These are phyloP conservation scores for Athrips mouffetella DNA, from an alignment of 2,888 invertebrate species.

Conservation along the genomic window DNA sequence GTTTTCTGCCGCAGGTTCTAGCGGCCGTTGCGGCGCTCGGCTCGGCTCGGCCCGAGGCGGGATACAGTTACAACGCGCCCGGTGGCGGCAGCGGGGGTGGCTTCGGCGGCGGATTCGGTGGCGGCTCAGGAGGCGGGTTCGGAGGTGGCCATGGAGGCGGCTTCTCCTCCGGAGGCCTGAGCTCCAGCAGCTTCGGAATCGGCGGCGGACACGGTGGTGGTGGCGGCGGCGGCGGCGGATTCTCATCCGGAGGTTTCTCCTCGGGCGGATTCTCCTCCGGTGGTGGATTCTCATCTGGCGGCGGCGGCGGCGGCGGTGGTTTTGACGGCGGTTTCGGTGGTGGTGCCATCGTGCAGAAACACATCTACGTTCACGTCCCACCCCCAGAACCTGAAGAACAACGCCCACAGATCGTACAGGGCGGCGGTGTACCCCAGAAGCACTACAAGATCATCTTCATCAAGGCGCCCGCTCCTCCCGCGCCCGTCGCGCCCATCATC, in stretches of 20 bases:
- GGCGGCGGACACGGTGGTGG: slow-evolving; percentile 37
- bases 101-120: slow-evolving; percentile 41
- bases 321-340: slow-evolving; percentile 57
- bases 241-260: slow-evolving; percentile 35
- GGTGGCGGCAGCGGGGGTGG: slow-evolving; percentile 56
- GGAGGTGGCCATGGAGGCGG: slow-evolving; percentile 50
- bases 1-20: slow-evolving; percentile 62
- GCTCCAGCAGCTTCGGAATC: slow-evolving; percentile 60
- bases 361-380: slow-evolving; percentile 90
- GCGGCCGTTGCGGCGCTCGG: slow-evolving; percentile 77
- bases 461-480: slow-evolving; percentile 88
- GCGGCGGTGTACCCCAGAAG: slow-evolving; percentile 83
- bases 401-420: slow-evolving; percentile 81
- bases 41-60: slow-evolving; percentile 80
- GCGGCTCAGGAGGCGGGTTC: slow-evolving; percentile 45
- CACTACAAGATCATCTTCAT: slow-evolving; percentile 93
- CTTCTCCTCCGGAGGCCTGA: slow-evolving; percentile 53
- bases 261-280: slow-evolving; percentile 37
- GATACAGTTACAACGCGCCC: slow-evolving; percentile 78
- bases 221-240: slow-evolving; percentile 50
- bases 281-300: slow-evolving; percentile 38
- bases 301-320: slow-evolving; percentile 51
- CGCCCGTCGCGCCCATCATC: slow-evolving; percentile 85
- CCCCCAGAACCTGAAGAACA: slow-evolving; percentile 88
- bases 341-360: slow-evolving; percentile 83